These are phyloP conservation scores for Gonocerus acuteangulatus DNA, from an alignment of 2,888 invertebrate genomes.

Conservation along the genomic window DNA sequence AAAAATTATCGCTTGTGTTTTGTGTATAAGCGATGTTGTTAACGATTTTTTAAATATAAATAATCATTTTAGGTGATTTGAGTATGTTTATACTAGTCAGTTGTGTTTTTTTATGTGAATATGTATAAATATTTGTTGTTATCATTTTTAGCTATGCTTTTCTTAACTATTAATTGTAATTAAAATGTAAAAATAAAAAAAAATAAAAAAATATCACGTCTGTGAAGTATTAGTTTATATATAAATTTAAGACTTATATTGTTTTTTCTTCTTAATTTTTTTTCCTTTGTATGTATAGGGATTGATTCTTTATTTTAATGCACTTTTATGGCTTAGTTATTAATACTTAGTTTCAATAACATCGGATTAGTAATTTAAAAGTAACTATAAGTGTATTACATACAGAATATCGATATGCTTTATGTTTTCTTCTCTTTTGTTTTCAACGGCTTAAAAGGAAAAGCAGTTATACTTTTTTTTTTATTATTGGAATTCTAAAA, in stretches of 20 bases:
- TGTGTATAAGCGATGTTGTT: slow-evolving; percentile 13
- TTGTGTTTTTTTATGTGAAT: slow-evolving; percentile 8
- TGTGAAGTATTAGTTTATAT: not conserved
- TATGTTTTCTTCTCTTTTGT: too few species aligned
- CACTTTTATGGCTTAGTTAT: too few species aligned
- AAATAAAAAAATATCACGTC: not conserved
- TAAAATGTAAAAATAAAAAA: slow-evolving; percentile 3
- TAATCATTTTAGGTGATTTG: slow-evolving; percentile 18
- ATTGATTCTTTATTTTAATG: not conserved
- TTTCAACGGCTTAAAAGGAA: too few species aligned
- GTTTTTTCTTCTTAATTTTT: not conserved
- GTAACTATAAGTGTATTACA: too few species aligned
- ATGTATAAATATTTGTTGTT: slow-evolving; percentile 12
- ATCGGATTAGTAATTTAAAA: too few species aligned
- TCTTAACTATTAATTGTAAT: slow-evolving; percentile 7
- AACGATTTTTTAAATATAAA: not conserved
- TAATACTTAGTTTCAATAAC: too few species aligned
- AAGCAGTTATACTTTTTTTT: too few species aligned
- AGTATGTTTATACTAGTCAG: slow-evolving; percentile 24
- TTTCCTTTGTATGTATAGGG: not conserved
- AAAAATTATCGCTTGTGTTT: slow-evolving; percentile 9
- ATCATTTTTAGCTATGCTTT: slow-evolving; percentile 12
- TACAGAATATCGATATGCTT: too few species aligned
- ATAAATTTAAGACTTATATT: not conserved
- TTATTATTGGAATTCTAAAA: not conserved